Conservation (phyloP, 2,113 vertebrate species). For the Sphaerodactylus townsendi region DNA sequence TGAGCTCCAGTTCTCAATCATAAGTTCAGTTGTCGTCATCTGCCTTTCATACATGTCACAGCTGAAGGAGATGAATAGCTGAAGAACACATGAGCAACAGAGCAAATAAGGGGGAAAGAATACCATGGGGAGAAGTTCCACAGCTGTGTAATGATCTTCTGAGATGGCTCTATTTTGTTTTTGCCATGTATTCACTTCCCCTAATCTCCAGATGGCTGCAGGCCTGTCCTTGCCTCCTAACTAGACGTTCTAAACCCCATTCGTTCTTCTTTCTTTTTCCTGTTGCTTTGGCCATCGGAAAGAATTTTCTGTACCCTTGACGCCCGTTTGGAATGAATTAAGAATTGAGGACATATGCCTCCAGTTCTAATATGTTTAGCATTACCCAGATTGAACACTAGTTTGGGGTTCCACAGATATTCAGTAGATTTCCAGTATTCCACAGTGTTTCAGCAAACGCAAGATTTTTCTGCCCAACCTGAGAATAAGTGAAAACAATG, state of each 20-base stretch:
- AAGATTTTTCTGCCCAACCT: too few relatives aligned
- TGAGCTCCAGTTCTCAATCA: not conserved
- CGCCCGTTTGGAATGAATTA: not conserved
- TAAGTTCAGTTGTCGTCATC: not conserved
- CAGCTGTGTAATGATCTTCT: not conserved
- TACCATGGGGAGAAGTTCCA: not conserved
- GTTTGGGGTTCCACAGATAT: too few relatives aligned
- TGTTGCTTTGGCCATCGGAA: not conserved
- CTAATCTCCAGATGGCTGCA: not conserved
- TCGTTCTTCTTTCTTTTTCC: not conserved
- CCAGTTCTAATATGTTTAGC: not conserved
- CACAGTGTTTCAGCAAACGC: too few relatives aligned
- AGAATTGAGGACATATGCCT: not conserved
- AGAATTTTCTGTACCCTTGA: not conserved
- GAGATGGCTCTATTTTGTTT: not conserved
- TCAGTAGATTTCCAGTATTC: too few relatives aligned
- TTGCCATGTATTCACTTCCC: not conserved
- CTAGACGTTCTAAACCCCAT: not conserved
- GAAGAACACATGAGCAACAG: not conserved
- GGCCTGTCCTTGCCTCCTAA: not conserved
- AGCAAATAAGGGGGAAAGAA: not conserved
- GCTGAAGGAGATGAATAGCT: not conserved
- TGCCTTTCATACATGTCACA: not conserved
- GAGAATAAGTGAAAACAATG: too few relatives aligned
- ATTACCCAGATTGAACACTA: too few relatives aligned